These are phyloP conservation scores for Steatocranus sp. DNA, from an alignment of 2,797 vertebrate species.

Conservation along the genomic window DNA sequence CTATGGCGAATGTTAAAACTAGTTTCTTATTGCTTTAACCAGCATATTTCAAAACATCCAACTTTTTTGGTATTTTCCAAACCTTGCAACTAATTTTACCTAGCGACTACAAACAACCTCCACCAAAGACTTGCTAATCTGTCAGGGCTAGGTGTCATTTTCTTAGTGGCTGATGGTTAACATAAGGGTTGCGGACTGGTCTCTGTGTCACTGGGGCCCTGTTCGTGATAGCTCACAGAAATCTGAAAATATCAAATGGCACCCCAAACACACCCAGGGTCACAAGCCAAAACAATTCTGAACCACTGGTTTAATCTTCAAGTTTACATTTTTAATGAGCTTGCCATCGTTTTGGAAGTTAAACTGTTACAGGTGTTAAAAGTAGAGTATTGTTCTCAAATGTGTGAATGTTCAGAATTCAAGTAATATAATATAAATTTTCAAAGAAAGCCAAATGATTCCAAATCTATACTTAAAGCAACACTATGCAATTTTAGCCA, in stretches of 20 bases:
- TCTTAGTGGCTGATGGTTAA: background rate
- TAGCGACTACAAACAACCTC: background rate
- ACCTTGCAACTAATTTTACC: background rate
- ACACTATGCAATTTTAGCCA: background rate
- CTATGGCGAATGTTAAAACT: rapidly evolving
- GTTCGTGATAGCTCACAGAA: background rate
- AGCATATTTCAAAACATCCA: background rate
- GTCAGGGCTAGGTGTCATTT: background rate
- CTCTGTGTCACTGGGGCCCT: background rate
- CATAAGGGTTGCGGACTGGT: background rate
- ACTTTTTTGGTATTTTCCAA: background rate
- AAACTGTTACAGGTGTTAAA: background rate
- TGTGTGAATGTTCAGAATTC: background rate
- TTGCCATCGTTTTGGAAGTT: background rate
- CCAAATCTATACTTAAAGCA: background rate
- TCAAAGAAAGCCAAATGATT: background rate
- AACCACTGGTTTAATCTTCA: background rate
- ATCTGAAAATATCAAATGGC: background rate
- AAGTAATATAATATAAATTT: background rate
- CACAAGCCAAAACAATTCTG: background rate
- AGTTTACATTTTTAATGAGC: background rate
- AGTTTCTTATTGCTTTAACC: background rate
- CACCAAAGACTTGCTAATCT: background rate
- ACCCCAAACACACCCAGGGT: background rate
- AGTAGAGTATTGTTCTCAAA: background rate